Percentiles rank a stretch among this genome's conserved stretches.
These are phyloP conservation scores for Imbricaverruca yamaguchii DNA, from an alignment of 2,888 invertebrate genomes.

Conservation along the genomic window DNA sequence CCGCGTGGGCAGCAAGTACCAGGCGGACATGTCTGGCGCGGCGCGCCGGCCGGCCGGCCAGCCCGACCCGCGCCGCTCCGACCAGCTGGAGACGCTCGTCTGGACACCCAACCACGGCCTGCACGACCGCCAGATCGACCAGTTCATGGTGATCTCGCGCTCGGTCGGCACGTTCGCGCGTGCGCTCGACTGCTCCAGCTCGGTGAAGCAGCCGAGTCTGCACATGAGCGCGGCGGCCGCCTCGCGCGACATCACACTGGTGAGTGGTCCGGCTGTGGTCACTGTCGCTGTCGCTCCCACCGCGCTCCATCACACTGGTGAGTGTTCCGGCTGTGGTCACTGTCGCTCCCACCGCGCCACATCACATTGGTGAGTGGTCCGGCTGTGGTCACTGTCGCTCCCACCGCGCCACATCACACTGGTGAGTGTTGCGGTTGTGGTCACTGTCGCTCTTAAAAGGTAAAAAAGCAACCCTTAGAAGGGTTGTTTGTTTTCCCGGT, in stretches of 20 bases:
- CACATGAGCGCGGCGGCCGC: slow-evolving; percentile 99
- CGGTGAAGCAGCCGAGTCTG: slow-evolving; percentile 94
- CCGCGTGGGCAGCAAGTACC: slow-evolving; percentile 84
- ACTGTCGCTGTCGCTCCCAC: neutral
- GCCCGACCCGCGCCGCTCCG: slow-evolving; percentile 29
- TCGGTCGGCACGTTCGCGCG: slow-evolving; percentile 98
- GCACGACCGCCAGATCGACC: slow-evolving; percentile 94
- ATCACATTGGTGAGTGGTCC: slow-evolving; percentile 63
- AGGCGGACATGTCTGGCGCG: slow-evolving; percentile 71
- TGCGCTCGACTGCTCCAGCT: slow-evolving; percentile 95
- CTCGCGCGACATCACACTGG: slow-evolving; percentile 90
- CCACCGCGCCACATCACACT: neutral
- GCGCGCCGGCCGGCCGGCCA: slow-evolving; percentile 26
- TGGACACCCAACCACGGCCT: slow-evolving; percentile 91
- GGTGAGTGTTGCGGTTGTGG: too few relatives aligned
- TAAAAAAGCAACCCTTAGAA: too few relatives aligned
- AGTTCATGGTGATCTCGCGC: slow-evolving; percentile 78
- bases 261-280: slow-evolving; percentile 23
- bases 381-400: neutral
- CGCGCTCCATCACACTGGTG: neutral
- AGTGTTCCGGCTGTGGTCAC: too few relatives aligned
- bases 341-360: too few relatives aligned
- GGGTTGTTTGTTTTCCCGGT: too few relatives aligned
- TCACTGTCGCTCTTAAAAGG: too few relatives aligned
- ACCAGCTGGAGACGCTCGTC: slow-evolving; percentile 77